Conservation (phyloP, 2,113 vertebrate species). For the Polypterus bichir region DNA sequence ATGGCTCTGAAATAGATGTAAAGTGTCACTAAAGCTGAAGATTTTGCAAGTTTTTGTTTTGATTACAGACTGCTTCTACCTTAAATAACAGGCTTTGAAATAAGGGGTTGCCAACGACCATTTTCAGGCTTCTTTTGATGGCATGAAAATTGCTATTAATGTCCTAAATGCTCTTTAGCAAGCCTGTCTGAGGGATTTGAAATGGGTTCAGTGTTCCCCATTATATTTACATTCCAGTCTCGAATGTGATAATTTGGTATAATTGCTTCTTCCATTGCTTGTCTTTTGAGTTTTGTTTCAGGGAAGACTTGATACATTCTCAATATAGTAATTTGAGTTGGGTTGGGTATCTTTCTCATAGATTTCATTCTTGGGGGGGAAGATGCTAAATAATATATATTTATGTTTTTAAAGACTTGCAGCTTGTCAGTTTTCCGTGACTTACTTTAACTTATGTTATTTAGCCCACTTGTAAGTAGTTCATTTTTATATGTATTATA, state of each 20-base stretch:
- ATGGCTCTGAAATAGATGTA: constrained; percentile 82
- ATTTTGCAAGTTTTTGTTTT: constrained; percentile 79
- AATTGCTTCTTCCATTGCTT: constrained; percentile 67
- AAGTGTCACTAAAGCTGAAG: constrained; percentile 74
- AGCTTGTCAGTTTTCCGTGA: too few relatives aligned
- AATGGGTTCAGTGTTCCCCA: constrained; percentile 71
- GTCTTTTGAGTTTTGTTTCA: constrained; percentile 34
- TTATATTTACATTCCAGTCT: constrained; percentile 62
- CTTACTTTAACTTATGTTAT: too few relatives aligned
- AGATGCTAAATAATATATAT: constrained; percentile 13
- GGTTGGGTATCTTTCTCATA: constrained; percentile 16
- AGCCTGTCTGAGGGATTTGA: constrained; percentile 68
- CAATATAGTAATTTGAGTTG: constrained; percentile 30
- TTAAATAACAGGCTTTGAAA: constrained; percentile 97
- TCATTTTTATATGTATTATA: too few relatives aligned
- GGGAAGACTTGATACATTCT: constrained; percentile 27
- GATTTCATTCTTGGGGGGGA: constrained; percentile 12
- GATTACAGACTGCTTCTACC: constrained; percentile 86
- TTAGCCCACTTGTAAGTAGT: too few relatives aligned
- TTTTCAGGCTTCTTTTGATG: constrained; percentile 67
- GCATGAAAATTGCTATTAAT: constrained; percentile 89
- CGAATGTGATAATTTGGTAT: constrained; percentile 66
- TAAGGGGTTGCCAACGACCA: constrained; percentile 84
- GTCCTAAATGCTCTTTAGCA: constrained; percentile 82
- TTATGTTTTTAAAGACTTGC: too few relatives aligned